A percentile compares a stretch with the other conserved stretches of the same genome.
Evolutionary conservation across 92 coral and sea anemone genomes (phyloP).

Genomic region (Phenganax subtilis): DNA sequence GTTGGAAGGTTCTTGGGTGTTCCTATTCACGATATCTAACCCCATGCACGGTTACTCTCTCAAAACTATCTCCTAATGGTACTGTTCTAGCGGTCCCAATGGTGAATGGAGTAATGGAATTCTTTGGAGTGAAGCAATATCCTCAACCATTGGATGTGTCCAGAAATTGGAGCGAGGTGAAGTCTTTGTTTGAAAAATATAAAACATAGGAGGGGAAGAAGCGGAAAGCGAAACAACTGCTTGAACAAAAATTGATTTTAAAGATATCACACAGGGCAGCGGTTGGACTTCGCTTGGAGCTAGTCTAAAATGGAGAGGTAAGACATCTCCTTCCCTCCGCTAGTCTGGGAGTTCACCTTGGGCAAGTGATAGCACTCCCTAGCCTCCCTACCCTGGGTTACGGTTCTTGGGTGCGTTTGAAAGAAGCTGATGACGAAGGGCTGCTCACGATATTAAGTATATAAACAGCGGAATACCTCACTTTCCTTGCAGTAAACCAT

Average conservation of each 20-base stretch:
- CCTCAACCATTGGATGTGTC: too few relatives aligned
- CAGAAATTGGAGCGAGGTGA: too few relatives aligned
- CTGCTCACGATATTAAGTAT: too few relatives aligned
- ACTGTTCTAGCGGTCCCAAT: background rate
- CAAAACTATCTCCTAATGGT: background rate
- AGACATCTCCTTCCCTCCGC: constrained; percentile 24
- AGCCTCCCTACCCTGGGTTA: constrained; percentile 11
- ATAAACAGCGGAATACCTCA: too few relatives aligned
- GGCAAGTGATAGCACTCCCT: constrained; percentile 29
- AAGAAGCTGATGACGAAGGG: too few relatives aligned
- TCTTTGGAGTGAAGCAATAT: background rate
- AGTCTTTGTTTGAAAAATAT: too few relatives aligned
- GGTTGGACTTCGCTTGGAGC: constrained; percentile 21
- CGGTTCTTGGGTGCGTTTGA: background rate
- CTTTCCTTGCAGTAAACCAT: too few relatives aligned
- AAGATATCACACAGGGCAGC: background rate
- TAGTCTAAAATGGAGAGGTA: constrained; percentile 21
- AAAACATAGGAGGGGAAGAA: too few relatives aligned
- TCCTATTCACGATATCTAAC: background rate
- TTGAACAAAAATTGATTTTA: background rate
- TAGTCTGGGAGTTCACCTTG: constrained; percentile 25
- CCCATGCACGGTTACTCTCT: too few relatives aligned
- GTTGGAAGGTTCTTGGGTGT: background rate
- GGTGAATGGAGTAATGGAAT: background rate
- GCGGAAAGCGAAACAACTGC: too few relatives aligned